These are phyloP conservation scores for Pituophis catenifer DNA, from an alignment of 2,113 vertebrate species.

Conservation along the genomic window DNA sequence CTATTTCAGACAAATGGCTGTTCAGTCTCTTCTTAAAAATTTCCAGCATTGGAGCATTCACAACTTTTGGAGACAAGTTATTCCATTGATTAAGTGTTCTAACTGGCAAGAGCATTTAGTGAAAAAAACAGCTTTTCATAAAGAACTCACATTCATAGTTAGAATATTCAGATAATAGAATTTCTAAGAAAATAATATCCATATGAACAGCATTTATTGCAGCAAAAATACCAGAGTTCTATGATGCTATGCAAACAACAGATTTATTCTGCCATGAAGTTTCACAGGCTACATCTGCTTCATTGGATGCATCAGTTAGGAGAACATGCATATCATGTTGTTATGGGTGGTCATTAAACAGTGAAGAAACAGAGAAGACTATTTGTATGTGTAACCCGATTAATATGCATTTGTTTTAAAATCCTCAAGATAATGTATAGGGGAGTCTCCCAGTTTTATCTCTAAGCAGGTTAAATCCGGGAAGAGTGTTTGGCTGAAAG, in stretches of 20 bases:
- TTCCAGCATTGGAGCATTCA: too few species aligned
- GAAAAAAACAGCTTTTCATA: constrained; percentile 28
- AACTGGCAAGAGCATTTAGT: constrained; percentile 27
- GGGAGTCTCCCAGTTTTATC: not conserved
- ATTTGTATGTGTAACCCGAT: not conserved
- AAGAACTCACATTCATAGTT: not conserved
- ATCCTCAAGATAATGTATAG: not conserved
- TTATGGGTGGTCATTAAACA: not conserved
- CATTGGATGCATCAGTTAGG: not conserved
- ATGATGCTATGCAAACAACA: not conserved
- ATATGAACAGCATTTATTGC: not conserved
- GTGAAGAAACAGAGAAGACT: not conserved
- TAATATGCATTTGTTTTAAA: not conserved
- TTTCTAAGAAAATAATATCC: constrained; percentile 8
- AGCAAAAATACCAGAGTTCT: not conserved
- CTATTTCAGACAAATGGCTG: too few species aligned
- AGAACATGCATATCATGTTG: not conserved
- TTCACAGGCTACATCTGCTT: not conserved
- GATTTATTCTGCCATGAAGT: not conserved
- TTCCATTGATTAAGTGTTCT: too few species aligned
- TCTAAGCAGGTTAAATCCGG: not conserved
- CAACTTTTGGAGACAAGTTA: too few species aligned
- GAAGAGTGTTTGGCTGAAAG: not conserved
- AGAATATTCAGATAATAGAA: constrained; percentile 21
- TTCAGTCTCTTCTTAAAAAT: too few species aligned